Conservation (phyloP, 2,888 invertebrate genomes). For the Hyppa rectilinea region DNA sequence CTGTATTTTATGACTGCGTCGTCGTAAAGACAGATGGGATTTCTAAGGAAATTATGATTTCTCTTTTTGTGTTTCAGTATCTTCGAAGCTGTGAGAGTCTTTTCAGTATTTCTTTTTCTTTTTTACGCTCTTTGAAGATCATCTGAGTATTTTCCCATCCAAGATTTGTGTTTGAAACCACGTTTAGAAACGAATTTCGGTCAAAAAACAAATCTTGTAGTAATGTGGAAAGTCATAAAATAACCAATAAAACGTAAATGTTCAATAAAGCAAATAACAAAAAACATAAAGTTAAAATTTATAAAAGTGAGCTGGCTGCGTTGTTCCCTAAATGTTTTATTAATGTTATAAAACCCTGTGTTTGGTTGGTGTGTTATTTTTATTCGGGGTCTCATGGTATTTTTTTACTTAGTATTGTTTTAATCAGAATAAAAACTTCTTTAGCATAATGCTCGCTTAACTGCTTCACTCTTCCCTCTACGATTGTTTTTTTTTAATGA, state of each 20-base stretch:
- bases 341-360: not conserved
- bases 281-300: not conserved
- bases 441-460: not conserved
- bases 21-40: slow-evolving; percentile 67
- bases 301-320: not conserved
- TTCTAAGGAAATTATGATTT: slow-evolving; percentile 45
- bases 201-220: slow-evolving; percentile 12
- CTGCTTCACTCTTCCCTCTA: not conserved
- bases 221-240: slow-evolving; percentile 32
- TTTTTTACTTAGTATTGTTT: no score
- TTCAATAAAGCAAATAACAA: slow-evolving; percentile 9
- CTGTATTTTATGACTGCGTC: slow-evolving; percentile 61
- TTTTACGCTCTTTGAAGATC: not conserved
- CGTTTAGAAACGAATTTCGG: not conserved
- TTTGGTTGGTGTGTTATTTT: slow-evolving; percentile 11
- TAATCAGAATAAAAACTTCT: not conserved
- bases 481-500: no score
- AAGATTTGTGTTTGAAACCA: slow-evolving; percentile 2
- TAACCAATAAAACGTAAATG: slow-evolving; percentile 29
- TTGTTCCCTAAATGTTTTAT: slow-evolving; percentile 3
- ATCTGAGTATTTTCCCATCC: not conserved
- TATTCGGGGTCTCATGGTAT: not conserved
- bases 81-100: slow-evolving; percentile 3
- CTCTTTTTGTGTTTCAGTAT: slow-evolving; percentile 14
- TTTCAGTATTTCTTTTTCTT: slow-evolving; percentile 18